Percentiles rank a stretch among this genome's conserved stretches.
Evolutionary conservation across 1,140 invertebrate genomes (phyloP).

Genomic region (Plodia interpunctella): DNA sequence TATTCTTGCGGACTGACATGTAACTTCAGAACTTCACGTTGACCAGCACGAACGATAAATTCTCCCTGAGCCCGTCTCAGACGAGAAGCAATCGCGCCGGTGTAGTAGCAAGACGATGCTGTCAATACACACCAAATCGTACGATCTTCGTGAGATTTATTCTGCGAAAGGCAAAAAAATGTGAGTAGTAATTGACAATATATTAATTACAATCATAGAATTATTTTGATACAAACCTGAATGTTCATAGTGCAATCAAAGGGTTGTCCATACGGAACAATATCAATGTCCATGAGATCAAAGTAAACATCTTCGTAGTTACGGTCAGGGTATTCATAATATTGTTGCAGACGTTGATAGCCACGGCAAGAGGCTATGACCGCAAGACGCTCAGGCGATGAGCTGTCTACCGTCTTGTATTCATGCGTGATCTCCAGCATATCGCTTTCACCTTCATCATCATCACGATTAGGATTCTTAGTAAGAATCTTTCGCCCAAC

Average conservation of each 20-base stretch:
- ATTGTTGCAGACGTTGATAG: constrained; percentile 78
- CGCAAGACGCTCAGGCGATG: constrained; percentile 79
- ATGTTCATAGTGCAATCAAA: constrained; percentile 82
- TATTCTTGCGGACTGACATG: constrained; percentile 79
- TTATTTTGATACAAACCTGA: constrained; percentile 59
- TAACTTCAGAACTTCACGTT: constrained; percentile 76
- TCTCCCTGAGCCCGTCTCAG: constrained; percentile 81
- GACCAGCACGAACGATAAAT: constrained; percentile 77
- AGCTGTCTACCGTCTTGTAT: constrained; percentile 85
- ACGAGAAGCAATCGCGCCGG: constrained; percentile 81
- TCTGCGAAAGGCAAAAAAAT: constrained; percentile 60
- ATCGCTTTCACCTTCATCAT: constrained; percentile 81
- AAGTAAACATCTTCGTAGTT: constrained; percentile 81
- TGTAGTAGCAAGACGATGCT: constrained; percentile 83
- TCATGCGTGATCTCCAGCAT: constrained; percentile 82
- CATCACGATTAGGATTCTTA: constrained; percentile 80
- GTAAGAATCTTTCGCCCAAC: constrained; percentile 86
- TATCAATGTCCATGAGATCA: constrained; percentile 83
- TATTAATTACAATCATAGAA: background rate
- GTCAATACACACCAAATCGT: constrained; percentile 80
- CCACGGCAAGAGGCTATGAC: constrained; percentile 82
- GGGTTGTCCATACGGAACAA: constrained; percentile 80
- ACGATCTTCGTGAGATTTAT: constrained; percentile 80
- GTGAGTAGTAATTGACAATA: background rate
- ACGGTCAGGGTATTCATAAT: constrained; percentile 78